A percentile compares a stretch with the other conserved stretches of the same genome.
phyloP scores from a whole-genome alignment of 1,140 invertebrate species.

The Vanessa tameamea region DNA sequence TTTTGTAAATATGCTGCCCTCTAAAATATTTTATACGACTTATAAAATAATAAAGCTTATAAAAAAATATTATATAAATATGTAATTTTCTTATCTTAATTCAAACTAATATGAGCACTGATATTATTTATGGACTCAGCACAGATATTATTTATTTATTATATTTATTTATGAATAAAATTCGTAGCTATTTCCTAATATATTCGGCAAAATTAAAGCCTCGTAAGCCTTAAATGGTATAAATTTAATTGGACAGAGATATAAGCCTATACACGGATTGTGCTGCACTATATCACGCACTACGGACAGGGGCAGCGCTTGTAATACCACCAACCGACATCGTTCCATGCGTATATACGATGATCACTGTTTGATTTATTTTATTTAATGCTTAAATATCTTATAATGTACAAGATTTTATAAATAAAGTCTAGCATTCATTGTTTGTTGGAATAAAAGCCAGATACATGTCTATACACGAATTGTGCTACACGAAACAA shows the following conservation, averaged over 20 bases:
- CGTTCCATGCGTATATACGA: conserved; percentile 22
- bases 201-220: conserved; percentile 22
- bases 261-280: conserved; percentile 38
- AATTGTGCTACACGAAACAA: background rate
- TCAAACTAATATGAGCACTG: too few relatives aligned
- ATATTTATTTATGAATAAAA: background rate
- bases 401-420: too few relatives aligned
- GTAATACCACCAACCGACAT: conserved; percentile 42
- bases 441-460: background rate
- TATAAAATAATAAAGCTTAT: too few relatives aligned
- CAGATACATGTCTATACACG: background rate
- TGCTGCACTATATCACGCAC: conserved; percentile 40
- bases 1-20: background rate
- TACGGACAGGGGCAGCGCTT: conserved; percentile 45
- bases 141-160: too few relatives aligned
- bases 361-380: conserved; percentile 2
- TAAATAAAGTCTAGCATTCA: too few relatives aligned
- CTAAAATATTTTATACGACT: too few relatives aligned
- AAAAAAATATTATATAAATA: too few relatives aligned
- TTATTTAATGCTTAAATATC: background rate
- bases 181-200: conserved; percentile 7
- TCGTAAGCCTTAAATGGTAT: conserved; percentile 32
- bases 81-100: too few relatives aligned
- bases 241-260: conserved; percentile 36
- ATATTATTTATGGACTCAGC: too few relatives aligned